phyloP scores from a whole-genome alignment of 2,888 invertebrate species.

The Megamerina dolium region DNA sequence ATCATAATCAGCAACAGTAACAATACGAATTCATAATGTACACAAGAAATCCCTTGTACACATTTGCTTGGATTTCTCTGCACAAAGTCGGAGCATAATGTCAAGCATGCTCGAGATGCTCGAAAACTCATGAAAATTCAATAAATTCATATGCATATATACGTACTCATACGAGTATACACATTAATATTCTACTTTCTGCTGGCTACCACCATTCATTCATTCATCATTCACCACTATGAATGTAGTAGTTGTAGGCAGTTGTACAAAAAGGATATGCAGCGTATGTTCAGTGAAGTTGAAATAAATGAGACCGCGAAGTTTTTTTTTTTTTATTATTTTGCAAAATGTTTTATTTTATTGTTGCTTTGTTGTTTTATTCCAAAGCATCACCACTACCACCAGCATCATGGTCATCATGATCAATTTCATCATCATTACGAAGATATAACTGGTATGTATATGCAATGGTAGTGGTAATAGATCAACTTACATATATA shows the following conservation, averaged over 20 bases:
- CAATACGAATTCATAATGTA: not conserved
- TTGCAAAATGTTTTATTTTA: too few species aligned
- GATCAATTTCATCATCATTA: not conserved
- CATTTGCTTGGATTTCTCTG: not conserved
- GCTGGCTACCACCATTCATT: too few species aligned
- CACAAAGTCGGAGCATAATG: slow-evolving; percentile 42
- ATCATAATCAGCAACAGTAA: slow-evolving; percentile 12
- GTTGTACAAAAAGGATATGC: slow-evolving; percentile 27
- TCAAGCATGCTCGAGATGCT: slow-evolving; percentile 36
- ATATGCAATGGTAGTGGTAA: too few species aligned
- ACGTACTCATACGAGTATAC: too few species aligned
- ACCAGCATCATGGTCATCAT: slow-evolving; percentile 12
- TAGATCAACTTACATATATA: too few species aligned
- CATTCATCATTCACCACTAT: too few species aligned
- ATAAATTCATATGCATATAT: slow-evolving; percentile 30
- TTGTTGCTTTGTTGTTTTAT: too few species aligned
- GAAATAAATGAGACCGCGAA: slow-evolving; percentile 44
- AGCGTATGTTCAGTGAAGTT: slow-evolving; percentile 44
- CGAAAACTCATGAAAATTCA: not conserved
- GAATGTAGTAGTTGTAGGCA: too few species aligned
- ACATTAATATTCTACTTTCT: too few species aligned
- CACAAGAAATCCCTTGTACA: slow-evolving; percentile 3
- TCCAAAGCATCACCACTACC: slow-evolving; percentile 20
- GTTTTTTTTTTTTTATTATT: too few species aligned
- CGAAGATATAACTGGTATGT: too few species aligned